These are phyloP conservation scores for Sardinella longiceps DNA, from an alignment of 2,797 vertebrate species.

Conservation along the genomic window DNA sequence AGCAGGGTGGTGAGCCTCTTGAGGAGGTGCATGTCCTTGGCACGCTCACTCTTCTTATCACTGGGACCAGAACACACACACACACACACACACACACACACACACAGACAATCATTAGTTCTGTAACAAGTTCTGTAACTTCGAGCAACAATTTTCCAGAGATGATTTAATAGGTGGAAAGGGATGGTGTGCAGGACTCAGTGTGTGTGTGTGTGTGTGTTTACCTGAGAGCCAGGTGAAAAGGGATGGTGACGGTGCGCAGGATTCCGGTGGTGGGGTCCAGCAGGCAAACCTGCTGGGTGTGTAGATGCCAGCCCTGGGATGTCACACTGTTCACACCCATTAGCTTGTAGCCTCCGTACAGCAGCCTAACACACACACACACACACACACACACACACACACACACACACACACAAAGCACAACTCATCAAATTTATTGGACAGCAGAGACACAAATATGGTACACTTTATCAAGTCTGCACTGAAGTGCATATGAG, in stretches of 20 bases:
- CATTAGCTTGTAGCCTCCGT: constrained; percentile 97
- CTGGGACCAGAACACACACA: constrained; percentile 64
- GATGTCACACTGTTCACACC: constrained; percentile 96
- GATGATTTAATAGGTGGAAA: not conserved
- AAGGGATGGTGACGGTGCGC: constrained; percentile 89
- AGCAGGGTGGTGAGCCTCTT: constrained; percentile 86
- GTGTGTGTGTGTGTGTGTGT: constrained; percentile 6
- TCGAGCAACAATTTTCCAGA: too few species aligned
- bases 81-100: constrained; percentile 10
- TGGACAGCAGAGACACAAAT: too few species aligned
- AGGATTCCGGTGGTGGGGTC: constrained; percentile 86
- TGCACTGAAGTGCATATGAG: too few species aligned
- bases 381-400: not conserved
- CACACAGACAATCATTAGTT: too few species aligned
- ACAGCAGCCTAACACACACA: constrained; percentile 81
- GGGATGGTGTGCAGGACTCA: not conserved
- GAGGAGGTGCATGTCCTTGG: constrained; percentile 94
- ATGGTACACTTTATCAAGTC: too few species aligned
- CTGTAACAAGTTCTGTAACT: too few species aligned
- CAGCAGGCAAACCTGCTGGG: constrained; percentile 93
- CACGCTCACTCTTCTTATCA: constrained; percentile 96
- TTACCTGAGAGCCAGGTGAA: constrained; percentile 96
- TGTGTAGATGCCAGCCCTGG: constrained; percentile 95
- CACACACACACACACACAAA: not conserved
- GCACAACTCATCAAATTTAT: too few species aligned